Conservation (phyloP, 2,888 invertebrate species). For the Charanyca ferruginea region DNA sequence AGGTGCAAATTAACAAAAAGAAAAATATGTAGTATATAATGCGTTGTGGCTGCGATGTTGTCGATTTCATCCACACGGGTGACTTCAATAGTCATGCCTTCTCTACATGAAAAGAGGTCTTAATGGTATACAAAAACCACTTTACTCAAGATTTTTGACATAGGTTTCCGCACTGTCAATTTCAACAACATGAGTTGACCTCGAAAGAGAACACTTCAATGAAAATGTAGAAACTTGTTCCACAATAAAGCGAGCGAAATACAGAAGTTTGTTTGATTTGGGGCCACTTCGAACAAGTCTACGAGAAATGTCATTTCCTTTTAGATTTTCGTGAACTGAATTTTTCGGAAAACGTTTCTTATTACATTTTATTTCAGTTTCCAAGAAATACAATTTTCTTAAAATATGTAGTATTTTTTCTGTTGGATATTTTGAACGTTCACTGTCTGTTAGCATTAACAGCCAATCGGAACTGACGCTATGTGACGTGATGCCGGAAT, state of each 20-base stretch:
- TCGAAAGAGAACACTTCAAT: constrained; percentile 32
- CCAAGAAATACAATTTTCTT: neutral
- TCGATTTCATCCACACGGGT: too few relatives aligned
- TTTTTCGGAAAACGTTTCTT: neutral
- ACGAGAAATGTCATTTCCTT: constrained; percentile 31
- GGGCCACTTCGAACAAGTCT: constrained; percentile 16
- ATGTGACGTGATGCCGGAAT: constrained; percentile 16
- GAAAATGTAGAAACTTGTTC: constrained; percentile 22
- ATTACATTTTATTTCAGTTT: constrained; percentile 11
- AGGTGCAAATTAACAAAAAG: too few relatives aligned
- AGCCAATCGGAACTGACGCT: constrained; percentile 7
- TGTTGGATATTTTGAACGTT: neutral
- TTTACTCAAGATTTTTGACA: constrained; percentile 2
- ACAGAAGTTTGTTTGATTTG: constrained; percentile 30
- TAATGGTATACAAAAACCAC: too few relatives aligned
- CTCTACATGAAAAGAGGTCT: too few relatives aligned
- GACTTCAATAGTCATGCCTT: too few relatives aligned
- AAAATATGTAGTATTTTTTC: neutral
- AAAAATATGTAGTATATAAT: too few relatives aligned
- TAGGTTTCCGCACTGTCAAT: constrained; percentile 3
- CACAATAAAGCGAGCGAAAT: constrained; percentile 23
- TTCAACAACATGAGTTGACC: constrained; percentile 11
- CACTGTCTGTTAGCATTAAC: neutral
- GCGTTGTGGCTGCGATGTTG: too few relatives aligned
- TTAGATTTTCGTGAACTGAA: constrained; percentile 16